Conservation (phyloP, 1,140 invertebrate genomes). For the Meloidogyne floridensis region DNA sequence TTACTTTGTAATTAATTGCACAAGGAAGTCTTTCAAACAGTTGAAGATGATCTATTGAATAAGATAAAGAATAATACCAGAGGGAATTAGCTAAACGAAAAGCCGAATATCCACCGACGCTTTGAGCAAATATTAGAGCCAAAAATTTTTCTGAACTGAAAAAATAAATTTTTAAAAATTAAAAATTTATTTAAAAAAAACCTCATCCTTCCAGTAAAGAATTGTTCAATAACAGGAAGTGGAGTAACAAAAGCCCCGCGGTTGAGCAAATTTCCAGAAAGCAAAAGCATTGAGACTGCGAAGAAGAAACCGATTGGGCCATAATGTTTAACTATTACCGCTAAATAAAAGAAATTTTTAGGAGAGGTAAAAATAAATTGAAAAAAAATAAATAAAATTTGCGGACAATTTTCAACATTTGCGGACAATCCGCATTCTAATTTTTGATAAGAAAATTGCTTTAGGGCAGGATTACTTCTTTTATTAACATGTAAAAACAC, state of each 20-base stretch:
- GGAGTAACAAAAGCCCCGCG: conserved; percentile 58
- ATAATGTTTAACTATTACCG: conserved; percentile 55
- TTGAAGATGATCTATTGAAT: conserved; percentile 48
- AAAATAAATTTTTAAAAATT: conserved; percentile 11
- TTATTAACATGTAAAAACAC: too few relatives aligned
- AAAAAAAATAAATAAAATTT: too few relatives aligned
- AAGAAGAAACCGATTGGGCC: conserved; percentile 58
- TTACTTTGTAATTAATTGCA: conserved; percentile 50
- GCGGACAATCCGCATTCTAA: not conserved
- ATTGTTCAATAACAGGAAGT: conserved; percentile 50
- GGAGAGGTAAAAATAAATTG: not conserved
- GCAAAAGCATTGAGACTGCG: conserved; percentile 47
- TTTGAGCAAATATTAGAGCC: conserved; percentile 51
- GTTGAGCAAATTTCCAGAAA: conserved; percentile 46
- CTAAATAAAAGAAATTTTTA: conserved; percentile 34
- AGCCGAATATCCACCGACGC: conserved; percentile 52
- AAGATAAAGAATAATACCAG: conserved; percentile 53
- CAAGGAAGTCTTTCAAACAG: conserved; percentile 52
- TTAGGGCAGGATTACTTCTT: too few relatives aligned
- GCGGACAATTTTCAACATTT: too few relatives aligned
- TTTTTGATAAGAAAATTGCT: not conserved
- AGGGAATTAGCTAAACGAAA: conserved; percentile 45
- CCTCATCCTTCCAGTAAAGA: conserved; percentile 36
- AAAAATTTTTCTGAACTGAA: conserved; percentile 48
- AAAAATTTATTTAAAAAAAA: conserved; percentile 9